Percentiles rank a stretch among this genome's conserved stretches.
phyloP scores from a whole-genome alignment of 1,140 invertebrate species.

The Bombus pascuorum region DNA sequence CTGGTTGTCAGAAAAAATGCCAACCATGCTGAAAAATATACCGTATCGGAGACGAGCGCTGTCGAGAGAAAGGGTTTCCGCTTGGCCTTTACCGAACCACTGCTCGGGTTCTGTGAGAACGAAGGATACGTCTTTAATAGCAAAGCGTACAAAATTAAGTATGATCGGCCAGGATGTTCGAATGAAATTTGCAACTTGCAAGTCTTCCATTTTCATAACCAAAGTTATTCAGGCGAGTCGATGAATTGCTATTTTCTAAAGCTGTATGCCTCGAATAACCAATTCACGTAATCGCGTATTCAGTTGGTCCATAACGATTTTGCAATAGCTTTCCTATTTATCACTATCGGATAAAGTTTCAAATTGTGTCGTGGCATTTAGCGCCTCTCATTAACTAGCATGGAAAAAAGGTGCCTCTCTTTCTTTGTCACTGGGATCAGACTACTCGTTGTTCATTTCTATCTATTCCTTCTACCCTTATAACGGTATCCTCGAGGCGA shows the following conservation, averaged over 20 bases:
- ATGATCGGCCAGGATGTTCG: no score
- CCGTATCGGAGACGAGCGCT: neutral
- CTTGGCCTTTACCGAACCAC: neutral
- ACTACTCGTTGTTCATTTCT: constrained; percentile 4
- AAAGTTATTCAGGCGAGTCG: neutral
- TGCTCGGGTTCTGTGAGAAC: neutral
- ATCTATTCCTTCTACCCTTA: neutral
- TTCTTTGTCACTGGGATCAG: neutral
- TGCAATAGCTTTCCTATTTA: neutral
- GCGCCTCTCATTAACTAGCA: constrained; percentile 36
- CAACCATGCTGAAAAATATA: constrained; percentile 1
- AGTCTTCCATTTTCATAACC: neutral
- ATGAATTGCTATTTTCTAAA: neutral
- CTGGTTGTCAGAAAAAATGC: constrained; percentile 12
- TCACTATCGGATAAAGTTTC: constrained; percentile 3
- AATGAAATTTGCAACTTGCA: neutral
- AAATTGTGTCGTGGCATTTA: constrained; percentile 12
- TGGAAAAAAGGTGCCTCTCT: constrained; percentile 38
- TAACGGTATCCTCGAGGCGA: constrained; percentile 23
- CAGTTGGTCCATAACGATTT: neutral
- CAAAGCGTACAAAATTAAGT: no score
- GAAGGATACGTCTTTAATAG: no score
- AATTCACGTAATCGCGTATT: neutral
- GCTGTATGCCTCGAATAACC: neutral
- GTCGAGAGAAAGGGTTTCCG: neutral